These are phyloP conservation scores for Hippoglossus stenolepis DNA, from an alignment of 2,113 vertebrate species.

Conservation along the genomic window DNA sequence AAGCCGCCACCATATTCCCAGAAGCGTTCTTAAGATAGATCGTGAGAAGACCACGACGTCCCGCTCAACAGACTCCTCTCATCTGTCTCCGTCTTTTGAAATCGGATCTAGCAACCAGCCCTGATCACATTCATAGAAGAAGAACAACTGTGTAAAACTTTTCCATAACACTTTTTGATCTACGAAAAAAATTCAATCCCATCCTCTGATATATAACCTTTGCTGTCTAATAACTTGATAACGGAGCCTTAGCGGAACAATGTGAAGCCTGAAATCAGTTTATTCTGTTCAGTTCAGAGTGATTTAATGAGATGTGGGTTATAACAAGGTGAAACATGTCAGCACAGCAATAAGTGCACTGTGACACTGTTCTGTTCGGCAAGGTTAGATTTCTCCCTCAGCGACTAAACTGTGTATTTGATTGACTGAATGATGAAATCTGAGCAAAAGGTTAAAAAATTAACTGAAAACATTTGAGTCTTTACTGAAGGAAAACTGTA, in stretches of 20 bases:
- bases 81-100: neutral
- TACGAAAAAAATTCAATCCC: neutral
- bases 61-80: neutral
- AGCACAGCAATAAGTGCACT: neutral
- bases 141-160: neutral
- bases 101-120: neutral
- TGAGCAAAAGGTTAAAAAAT: neutral
- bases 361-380: neutral
- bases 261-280: neutral
- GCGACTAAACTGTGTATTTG: neutral
- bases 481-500: neutral
- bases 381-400: neutral
- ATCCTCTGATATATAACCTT: neutral
- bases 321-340: neutral
- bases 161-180: neutral
- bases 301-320: neutral
- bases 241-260: neutral
- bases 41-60: constrained; percentile 18
- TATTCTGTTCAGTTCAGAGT: neutral
- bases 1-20: constrained; percentile 25
- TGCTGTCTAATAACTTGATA: neutral
- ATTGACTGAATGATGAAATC: neutral
- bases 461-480: neutral
- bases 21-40: constrained; percentile 38
- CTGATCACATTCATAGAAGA: neutral